A percentile compares a stretch with the other conserved stretches of the same genome.
These are phyloP conservation scores for Xiphias gladius DNA, from an alignment of 2,113 vertebrate genomes.

Conservation along the genomic window DNA sequence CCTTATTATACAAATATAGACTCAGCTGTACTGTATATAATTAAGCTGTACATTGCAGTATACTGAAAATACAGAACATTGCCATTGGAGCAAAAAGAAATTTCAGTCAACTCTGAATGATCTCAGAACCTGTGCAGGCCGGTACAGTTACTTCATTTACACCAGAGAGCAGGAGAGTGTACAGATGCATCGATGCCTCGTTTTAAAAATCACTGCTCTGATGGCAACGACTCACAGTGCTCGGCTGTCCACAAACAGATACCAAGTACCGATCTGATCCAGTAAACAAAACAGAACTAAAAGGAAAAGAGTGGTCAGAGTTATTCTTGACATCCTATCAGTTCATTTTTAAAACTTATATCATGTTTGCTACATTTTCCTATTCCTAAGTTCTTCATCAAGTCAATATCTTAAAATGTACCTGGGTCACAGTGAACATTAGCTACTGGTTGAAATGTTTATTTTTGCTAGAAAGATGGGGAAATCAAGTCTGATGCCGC, in stretches of 20 bases:
- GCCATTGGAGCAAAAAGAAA: slow-evolving; percentile 7
- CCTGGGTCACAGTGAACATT: not conserved
- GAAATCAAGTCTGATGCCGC: not conserved
- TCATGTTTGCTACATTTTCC: slow-evolving; percentile 2
- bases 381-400: not conserved
- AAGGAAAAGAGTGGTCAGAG: not conserved
- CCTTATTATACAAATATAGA: slow-evolving; percentile 52
- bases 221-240: not conserved
- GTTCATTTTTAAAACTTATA: not conserved
- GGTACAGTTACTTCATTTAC: slow-evolving; percentile 30
- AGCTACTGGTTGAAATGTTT: not conserved
- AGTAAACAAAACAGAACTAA: not conserved
- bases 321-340: not conserved
- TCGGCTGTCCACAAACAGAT: not conserved
- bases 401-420: not conserved
- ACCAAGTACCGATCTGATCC: not conserved
- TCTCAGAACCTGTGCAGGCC: not conserved
- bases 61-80: slow-evolving; percentile 28
- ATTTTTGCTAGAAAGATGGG: not conserved
- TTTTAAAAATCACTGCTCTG: not conserved
- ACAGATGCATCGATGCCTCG: not conserved
- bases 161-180: not conserved
- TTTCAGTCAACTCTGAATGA: not conserved
- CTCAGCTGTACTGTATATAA: slow-evolving; percentile 30
- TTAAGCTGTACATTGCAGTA: slow-evolving; percentile 20